A percentile compares a stretch with the other conserved stretches of the same genome.
These are phyloP conservation scores for Clanis bilineata DNA, from an alignment of 2,888 invertebrate species.

Conservation along the genomic window DNA sequence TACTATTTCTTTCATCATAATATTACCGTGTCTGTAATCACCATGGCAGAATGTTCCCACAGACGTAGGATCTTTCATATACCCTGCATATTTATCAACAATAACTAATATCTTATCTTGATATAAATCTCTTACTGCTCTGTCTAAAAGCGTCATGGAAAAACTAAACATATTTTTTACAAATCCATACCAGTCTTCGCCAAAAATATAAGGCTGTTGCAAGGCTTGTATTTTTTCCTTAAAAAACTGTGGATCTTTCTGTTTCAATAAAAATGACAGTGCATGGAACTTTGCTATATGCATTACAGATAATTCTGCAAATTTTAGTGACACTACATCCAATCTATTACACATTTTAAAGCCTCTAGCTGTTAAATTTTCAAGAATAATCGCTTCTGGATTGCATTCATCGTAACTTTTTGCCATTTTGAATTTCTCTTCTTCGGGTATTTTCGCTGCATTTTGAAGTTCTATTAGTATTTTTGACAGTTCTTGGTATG, in stretches of 20 bases:
- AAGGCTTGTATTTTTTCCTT: constrained; percentile 35
- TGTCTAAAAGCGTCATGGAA: constrained; percentile 32
- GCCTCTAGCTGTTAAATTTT: constrained; percentile 47
- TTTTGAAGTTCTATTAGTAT: constrained; percentile 46
- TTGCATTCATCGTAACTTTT: constrained; percentile 43
- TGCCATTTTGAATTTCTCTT: constrained; percentile 44
- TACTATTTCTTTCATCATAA: constrained; percentile 41
- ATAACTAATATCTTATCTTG: constrained; percentile 27
- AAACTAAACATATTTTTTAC: constrained; percentile 31
- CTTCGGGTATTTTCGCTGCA: constrained; percentile 38
- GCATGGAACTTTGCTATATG: constrained; percentile 54
- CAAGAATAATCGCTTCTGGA: constrained; percentile 47
- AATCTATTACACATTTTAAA: constrained; percentile 42
- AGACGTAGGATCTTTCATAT: constrained; percentile 26
- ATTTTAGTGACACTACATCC: constrained; percentile 41
- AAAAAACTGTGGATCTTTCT: constrained; percentile 43
- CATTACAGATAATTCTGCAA: constrained; percentile 42
- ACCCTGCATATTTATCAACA: constrained; percentile 33
- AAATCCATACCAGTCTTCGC: constrained; percentile 32
- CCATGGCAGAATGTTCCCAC: constrained; percentile 37
- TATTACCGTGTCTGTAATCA: constrained; percentile 38
- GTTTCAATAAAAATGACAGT: constrained; percentile 45
- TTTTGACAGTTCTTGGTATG: constrained; percentile 47
- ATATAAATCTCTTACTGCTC: constrained; percentile 31
- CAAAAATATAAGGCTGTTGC: constrained; percentile 27